Evolutionary conservation across 2,113 vertebrate genomes (phyloP).

Genomic region (Haliaeetus leucogaster): DNA sequence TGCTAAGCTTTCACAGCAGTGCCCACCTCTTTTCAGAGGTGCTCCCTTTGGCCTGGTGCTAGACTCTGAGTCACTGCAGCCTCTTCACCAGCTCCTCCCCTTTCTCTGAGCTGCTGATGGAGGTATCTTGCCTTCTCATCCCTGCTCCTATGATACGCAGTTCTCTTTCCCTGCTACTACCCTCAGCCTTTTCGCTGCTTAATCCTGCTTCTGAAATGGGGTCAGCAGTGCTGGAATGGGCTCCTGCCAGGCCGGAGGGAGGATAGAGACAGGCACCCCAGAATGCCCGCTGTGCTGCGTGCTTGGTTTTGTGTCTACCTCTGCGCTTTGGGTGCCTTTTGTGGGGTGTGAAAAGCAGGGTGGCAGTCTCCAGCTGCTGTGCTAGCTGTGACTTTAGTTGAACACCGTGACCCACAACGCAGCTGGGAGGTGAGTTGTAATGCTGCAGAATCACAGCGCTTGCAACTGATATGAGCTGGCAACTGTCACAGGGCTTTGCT

Average conservation of each 20-base stretch:
- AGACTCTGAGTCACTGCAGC: neutral
- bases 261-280: neutral
- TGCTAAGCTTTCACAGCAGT: neutral
- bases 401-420: accelerated
- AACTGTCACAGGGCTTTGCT: neutral
- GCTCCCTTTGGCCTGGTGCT: neutral
- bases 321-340: neutral
- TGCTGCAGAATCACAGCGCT: accelerated
- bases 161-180: neutral
- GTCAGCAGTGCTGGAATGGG: neutral
- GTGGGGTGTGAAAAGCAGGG: neutral
- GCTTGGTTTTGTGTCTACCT: neutral
- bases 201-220: neutral
- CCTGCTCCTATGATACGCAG: neutral
- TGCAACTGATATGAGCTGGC: neutral
- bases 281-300: accelerated
- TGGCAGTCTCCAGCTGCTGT: accelerated
- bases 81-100: neutral
- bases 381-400: neutral
- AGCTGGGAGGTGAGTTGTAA: accelerated
- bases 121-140: neutral
- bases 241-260: neutral
- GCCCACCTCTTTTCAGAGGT: neutral
- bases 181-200: neutral
- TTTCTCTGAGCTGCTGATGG: neutral